phyloP scores from a whole-genome alignment of 2,113 vertebrate genomes.

The Dipodomys merriami region DNA sequence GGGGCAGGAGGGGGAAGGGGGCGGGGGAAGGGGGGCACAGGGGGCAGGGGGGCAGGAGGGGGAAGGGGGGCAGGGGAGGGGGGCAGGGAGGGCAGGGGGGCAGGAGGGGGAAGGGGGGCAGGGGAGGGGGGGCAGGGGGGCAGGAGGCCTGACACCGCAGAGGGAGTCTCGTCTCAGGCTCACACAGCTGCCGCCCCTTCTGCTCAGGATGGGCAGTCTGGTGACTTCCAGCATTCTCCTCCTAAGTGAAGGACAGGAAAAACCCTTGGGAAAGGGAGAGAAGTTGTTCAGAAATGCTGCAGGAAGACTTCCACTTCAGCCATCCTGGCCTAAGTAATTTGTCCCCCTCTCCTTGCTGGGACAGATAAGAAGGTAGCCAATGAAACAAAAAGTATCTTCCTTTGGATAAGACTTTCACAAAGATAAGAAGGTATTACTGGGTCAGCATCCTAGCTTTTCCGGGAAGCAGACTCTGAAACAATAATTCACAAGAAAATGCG shows the following conservation, averaged over 20 bases:
- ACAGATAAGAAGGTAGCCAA: not conserved
- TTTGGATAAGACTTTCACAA: not conserved
- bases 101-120: too few relatives aligned
- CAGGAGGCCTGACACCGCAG: too few relatives aligned
- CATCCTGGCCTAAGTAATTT: not conserved
- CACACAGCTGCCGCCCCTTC: too few relatives aligned
- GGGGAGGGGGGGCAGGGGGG: too few relatives aligned
- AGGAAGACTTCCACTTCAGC: not conserved
- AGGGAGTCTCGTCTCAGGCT: too few relatives aligned
- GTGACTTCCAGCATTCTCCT: not conserved
- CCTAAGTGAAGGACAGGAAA: not conserved
- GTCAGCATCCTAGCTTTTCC: not conserved
- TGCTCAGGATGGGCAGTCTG: not conserved
- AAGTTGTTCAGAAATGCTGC: not conserved
- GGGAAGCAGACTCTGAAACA: not conserved
- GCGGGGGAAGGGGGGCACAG: too few relatives aligned
- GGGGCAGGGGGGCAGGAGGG: too few relatives aligned
- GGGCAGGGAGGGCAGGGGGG: too few relatives aligned
- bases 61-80: too few relatives aligned
- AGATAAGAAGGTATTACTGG: not conserved
- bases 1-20: too few relatives aligned
- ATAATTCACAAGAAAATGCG: not conserved
- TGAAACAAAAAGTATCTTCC: not conserved
- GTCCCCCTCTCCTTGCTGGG: not conserved
- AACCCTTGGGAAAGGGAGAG: accelerated